Evolutionary conservation across 2,888 invertebrate genomes (phyloP), one percentile per base, ranked within the genome.

Genomic region (Scaptomyza tumidula): DNA sequence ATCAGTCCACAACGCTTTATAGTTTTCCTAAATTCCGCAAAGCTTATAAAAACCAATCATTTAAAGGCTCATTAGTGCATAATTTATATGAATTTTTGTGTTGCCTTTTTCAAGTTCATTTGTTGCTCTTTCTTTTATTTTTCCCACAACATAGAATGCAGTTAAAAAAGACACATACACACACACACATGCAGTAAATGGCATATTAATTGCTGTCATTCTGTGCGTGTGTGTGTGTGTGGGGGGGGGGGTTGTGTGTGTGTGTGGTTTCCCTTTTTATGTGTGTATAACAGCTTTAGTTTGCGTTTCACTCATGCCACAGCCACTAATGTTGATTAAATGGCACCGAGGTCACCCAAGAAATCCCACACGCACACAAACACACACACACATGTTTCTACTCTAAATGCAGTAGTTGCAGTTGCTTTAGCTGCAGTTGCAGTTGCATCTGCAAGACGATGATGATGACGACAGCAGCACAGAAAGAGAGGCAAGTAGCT

Each of bases 281-380:
- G 46, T 53, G 50, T 55, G 49, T 41, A 43, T n/a, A 16, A 19
- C 53, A 29, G 35, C 24, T 44, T 53, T 33, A 57, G 76, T 59
- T 50, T 37, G 39, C 46, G 39, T 67, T 69, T 16, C 49, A 55
- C 53, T 64, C 46, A 48, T 50, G 39, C 46, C 58, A 57, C 39
- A 54, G 65, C 54, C 85, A 78, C 87, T 85, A 85, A 85, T 88
- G 87, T 86, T 86, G 89, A 88, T 85, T 85, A 85, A 88, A 85
- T 88, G 80, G 81, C 70, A 59, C 41, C 62, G 62, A 68, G 74
- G 73, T 68, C 73, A 83, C 74, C 72, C 76, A 64, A 71, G 70
- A 43, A 65, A 43, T 50, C 19, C 41, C 56, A 58, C 59, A 68
- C 53, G 50, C 37, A 4, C n/a, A n/a, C n/a, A n/a, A n/a, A n/a